Percentiles rank a stretch among this genome's conserved stretches.
phyloP scores from a whole-genome alignment of 2,113 vertebrate genomes.

The Glaucomys volans region DNA sequence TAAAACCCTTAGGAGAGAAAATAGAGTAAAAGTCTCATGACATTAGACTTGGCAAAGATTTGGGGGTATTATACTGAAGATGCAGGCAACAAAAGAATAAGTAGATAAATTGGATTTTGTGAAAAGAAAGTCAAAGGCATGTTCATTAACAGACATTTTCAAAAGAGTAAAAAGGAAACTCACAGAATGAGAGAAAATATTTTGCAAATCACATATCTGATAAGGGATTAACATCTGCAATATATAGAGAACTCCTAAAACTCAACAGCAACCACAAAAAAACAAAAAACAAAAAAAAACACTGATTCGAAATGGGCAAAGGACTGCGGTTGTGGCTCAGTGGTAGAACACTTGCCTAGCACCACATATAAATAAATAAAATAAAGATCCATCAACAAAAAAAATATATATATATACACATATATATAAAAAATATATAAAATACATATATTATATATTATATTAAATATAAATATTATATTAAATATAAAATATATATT shows the following conservation, averaged over 20 bases:
- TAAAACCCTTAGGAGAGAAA: no score
- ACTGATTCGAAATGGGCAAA: not conserved
- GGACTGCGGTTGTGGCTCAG: no score
- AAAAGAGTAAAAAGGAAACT: not conserved
- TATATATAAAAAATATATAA: no score
- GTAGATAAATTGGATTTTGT: not conserved
- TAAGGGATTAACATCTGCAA: not conserved
- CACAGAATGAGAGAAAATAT: not conserved
- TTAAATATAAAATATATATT: no score
- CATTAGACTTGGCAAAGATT: no score
- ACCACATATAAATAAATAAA: no score
- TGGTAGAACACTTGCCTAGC: no score
- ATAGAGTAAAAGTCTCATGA: no score
- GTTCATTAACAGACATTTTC: not conserved
- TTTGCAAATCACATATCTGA: not conserved
- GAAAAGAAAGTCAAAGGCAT: not conserved
- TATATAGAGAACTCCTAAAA: not conserved
- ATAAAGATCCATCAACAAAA: no score
- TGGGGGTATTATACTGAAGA: not conserved
- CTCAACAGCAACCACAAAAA: not conserved
- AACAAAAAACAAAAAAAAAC: not conserved
- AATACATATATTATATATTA: no score
- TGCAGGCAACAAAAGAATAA: not conserved
- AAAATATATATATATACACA: no score
- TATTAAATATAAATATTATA: no score